phyloP scores from a whole-genome alignment of 2,113 vertebrate species.

The Gymnorhina tibicen region DNA sequence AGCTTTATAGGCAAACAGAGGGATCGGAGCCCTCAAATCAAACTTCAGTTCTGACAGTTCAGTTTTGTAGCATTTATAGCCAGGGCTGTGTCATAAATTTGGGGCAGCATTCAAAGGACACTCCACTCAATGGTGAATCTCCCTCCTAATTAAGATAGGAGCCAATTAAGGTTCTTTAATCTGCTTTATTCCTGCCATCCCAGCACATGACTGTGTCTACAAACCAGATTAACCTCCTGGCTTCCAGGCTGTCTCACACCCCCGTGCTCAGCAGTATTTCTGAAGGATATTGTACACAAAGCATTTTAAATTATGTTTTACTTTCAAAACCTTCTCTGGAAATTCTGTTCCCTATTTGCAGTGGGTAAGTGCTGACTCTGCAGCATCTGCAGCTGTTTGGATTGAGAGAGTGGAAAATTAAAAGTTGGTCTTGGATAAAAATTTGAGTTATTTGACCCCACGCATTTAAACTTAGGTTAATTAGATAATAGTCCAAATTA shows the following conservation, averaged over 20 bases:
- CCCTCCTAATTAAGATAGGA: background rate
- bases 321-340: background rate
- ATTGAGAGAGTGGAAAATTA: background rate
- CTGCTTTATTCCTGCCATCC: constrained; percentile 20
- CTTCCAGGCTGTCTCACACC: background rate
- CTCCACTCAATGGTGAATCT: background rate
- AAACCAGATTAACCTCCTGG: constrained; percentile 23
- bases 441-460: background rate
- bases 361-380: background rate
- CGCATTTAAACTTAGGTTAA: background rate
- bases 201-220: background rate
- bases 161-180: constrained; percentile 19
- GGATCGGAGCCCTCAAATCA: background rate
- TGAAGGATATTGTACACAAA: background rate
- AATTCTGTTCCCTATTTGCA: background rate
- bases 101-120: background rate
- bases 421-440: background rate
- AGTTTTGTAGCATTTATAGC: background rate
- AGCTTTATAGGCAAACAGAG: constrained; percentile 29
- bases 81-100: background rate
- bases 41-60: background rate
- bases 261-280: background rate
- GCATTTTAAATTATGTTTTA: background rate
- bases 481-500: background rate
- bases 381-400: background rate